Base-by-base conservation (phyloP, 2,797 vertebrate genomes). In the Malacoctenus gilli region DNA sequence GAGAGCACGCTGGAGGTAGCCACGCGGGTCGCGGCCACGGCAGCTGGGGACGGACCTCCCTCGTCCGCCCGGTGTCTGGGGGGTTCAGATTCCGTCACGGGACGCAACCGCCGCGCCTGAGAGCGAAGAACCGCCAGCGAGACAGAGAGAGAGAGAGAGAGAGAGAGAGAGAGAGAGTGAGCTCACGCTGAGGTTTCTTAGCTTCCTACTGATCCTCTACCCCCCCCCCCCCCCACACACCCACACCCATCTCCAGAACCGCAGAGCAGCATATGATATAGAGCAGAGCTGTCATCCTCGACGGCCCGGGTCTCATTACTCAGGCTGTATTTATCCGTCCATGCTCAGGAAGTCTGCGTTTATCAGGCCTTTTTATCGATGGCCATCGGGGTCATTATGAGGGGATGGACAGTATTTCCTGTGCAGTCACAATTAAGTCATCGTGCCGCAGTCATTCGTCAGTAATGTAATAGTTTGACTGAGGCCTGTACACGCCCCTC, bases 321-420 rank as follows among this genome's bases (percentile, higher is more conserved):
- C 80, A 75, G 68, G 58, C 68, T 19, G 75, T 75, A 86, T 90
- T 90, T 84, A 85, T 82, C 84, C 87, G 75, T 64, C 82, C 74
- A 56, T 68, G 75, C 85, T 60, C 89, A 87, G 89, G 85, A 91
- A 88, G 89, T 87, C 69, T 66, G 59, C 57, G 68, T 82, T 87
- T 92, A 92, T 92, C 90, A 88, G 79, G 80, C 82, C 89, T 91
- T 90, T 91, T 90, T 90, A 91, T 92, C 90, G 83, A 89, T 82
- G 85, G 82, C 80, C 72, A 75, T 80, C 15, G 66, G 72, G 80
- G 78, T 86, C 79, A 79, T 91, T 90, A 87, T 81, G 65, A 83
- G 77, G n/a, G 85, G 80, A 89, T 80, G 79, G 82, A 83, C 80
- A 71, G 72, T 66, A 87, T 88, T 91, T 91, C 88, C 89, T 90